Evolutionary conservation across 2,113 vertebrate species (phyloP), one percentile per base, ranked within the genome.

Genomic region (Xenopus borealis): DNA sequence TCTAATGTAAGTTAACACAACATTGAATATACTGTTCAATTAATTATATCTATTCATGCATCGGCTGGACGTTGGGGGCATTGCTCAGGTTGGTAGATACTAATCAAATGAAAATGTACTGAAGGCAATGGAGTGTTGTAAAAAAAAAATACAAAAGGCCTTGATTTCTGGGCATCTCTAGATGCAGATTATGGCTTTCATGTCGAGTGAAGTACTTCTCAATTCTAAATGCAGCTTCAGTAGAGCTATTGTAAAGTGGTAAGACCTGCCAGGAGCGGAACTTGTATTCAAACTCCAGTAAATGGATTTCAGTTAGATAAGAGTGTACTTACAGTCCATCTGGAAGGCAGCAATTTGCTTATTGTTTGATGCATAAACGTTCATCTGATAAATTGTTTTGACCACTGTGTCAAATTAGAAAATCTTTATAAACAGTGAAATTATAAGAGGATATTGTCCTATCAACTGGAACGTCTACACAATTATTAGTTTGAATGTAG

Each of bases 111-210:
- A 47, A 69, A 75, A 55, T 59, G 23, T 75, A 69, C 68, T 11
- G 55, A 40, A 69, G 62, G 65, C 50, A 66, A 75, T 75, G 72
- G 72, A 75, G 72, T 75, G 72, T 75, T 69, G 68, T 46, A 69
- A 68, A 40, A 75, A 40, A 75, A 75, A 65, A 69, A 69, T 75
- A 75, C 72, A 75, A 75, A 69, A 69, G 72, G 68, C 66, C 72
- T 75, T 75, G 72, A 75, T 75, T 75, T 75, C 72, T 75, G 72
- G 66, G 64, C 57, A 46, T 23, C 57, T 62, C 68, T 53, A 53
- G 68, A 75, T 75, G 66, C 65, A 75, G 72, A 75, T 75, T 75
- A 75, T 67, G 72, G 72, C 72, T 75, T 75, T 75, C 66, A 75
- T 75, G 66, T 69, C 53, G 65, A 75, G 65, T 75, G 72, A 69